phyloP scores from a whole-genome alignment of 2,888 invertebrate species.

The Teleiodes luculella region DNA sequence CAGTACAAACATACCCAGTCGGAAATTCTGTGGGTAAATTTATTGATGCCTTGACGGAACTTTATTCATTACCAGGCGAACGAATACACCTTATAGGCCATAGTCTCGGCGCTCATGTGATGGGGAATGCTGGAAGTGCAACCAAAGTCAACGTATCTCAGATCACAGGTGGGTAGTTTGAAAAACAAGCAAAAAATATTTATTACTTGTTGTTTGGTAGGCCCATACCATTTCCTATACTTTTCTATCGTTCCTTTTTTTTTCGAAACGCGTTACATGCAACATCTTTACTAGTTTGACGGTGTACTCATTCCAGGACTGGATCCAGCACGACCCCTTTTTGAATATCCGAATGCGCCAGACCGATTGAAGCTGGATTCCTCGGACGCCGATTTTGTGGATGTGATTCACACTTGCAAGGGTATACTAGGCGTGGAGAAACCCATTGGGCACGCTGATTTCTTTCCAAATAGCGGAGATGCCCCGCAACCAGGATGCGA shows the following conservation, averaged over 20 bases:
- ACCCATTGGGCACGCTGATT: slow-evolving; percentile 82
- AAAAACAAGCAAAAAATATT: too few species aligned
- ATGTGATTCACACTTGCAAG: slow-evolving; percentile 83
- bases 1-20: slow-evolving; percentile 39
- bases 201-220: too few species aligned
- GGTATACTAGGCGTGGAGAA: slow-evolving; percentile 81
- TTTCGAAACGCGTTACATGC: too few species aligned
- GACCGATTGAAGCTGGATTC: slow-evolving; percentile 77
- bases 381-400: slow-evolving; percentile 81
- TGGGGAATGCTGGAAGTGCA: slow-evolving; percentile 46
- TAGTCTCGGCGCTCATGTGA: slow-evolving; percentile 55
- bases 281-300: not conserved
- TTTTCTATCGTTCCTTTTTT: too few species aligned
- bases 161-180: slow-evolving; percentile 43
- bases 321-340: slow-evolving; percentile 84
- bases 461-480: slow-evolving; percentile 84
- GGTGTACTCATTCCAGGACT: slow-evolving; percentile 64
- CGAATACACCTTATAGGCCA: slow-evolving; percentile 52
- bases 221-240: too few species aligned
- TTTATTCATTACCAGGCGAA: slow-evolving; percentile 37
- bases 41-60: slow-evolving; percentile 32
- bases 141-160: slow-evolving; percentile 34
- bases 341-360: slow-evolving; percentile 75
- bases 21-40: slow-evolving; percentile 40
- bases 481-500: slow-evolving; percentile 82